Base-by-base conservation (phyloP, 2,113 vertebrate species). In the Xerus inauris region DNA sequence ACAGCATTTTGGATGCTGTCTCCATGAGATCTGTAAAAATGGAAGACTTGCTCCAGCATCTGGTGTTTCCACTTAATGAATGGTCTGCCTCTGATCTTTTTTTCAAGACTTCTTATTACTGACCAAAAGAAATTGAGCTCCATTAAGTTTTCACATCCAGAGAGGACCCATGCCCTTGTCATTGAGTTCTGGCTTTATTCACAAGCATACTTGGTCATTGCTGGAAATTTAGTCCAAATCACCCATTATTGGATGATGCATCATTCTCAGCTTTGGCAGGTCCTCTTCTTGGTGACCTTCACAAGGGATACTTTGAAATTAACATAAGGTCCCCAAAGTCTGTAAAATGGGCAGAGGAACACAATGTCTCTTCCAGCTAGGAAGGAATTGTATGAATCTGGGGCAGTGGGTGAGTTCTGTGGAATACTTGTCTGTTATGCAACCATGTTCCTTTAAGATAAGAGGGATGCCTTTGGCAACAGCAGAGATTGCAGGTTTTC, bases 351-450 rank as follows among this genome's bases (percentile, higher is more conserved):
- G 40, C 14, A 5, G 67, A 81, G 38, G 38, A 88, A 72, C 28
- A 82, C 54, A 57, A 79, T 49, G 72, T 2, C 28, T 69, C 72
- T 86, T 96, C 57, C 42, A 49, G 47, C 30, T 71, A 84, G 47
- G 40, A 96, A 69, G 62, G 75, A 59, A 83, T 90, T 95, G 89
- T 92, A 54, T 89, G 72, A 94, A 79, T 89, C 91, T 96, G 45
- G 89, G 64, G 80, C 64, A 96, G 82, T 71, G 80, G 89, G 57
- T 82, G 88, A 90, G 19, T 86, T 94, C 93, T 91, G 86, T 96
- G 95, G 85, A 86, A 95, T 87, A 75, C 45, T 87, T 42, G 28
- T 1, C 16, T 87, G 26, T 97, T 97, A 20, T 89, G 89, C 71
- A 97, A 95, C 13, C 54, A 8, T 76, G n/a, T 87, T 93, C 86